Conservation (phyloP, 2,888 invertebrate species). For the Bombyx huttoni region DNA sequence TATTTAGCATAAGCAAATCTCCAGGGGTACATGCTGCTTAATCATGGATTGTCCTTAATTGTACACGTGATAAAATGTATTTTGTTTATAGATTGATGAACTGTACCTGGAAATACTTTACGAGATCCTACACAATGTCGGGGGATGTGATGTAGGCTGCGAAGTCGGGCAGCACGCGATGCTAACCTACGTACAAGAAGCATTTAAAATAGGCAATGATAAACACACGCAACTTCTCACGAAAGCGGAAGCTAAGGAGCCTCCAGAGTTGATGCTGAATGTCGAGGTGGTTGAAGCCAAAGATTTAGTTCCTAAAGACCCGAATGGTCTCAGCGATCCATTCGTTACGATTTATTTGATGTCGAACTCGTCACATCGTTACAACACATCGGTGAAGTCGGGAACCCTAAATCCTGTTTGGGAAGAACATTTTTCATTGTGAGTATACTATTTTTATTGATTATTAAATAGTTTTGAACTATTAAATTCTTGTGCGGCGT, state of each 20-base stretch:
- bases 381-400: conserved; percentile 92
- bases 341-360: conserved; percentile 93
- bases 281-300: conserved; percentile 91
- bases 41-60: background rate
- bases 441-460: conserved; percentile 44
- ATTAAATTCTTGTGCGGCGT: too few relatives aligned
- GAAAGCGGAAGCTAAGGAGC: conserved; percentile 82
- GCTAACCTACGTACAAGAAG: conserved; percentile 84
- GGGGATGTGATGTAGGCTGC: conserved; percentile 82
- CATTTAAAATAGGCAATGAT: conserved; percentile 80
- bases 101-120: conserved; percentile 87
- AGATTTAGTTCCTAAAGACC: conserved; percentile 86
- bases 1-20: background rate
- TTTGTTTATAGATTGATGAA: conserved; percentile 81
- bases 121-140: conserved; percentile 87
- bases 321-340: conserved; percentile 96
- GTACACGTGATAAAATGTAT: background rate
- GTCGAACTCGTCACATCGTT: conserved; percentile 82
- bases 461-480: too few relatives aligned
- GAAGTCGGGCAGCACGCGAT: conserved; percentile 79
- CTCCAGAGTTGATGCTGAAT: conserved; percentile 86
- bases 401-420: conserved; percentile 92
- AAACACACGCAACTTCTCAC: conserved; percentile 81
- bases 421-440: conserved; percentile 98
- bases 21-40: background rate